Percentiles rank a stretch among this genome's conserved stretches.
Evolutionary conservation across 2,888 invertebrate species (phyloP).

Genomic region (Stenichneumon culpator): DNA sequence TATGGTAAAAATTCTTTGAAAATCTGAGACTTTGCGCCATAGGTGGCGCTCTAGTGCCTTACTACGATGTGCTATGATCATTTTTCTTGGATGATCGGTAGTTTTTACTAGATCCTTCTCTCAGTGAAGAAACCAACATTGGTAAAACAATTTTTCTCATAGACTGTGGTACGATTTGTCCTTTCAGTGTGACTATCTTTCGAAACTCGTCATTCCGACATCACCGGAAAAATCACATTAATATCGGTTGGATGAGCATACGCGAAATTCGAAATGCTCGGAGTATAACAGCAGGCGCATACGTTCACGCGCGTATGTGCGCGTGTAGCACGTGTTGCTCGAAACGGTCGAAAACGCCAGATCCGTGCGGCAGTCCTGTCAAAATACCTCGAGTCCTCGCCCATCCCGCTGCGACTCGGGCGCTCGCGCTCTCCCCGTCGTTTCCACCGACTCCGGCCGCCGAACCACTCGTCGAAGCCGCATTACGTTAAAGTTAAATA

Average conservation of each 20-base stretch:
- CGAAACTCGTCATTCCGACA: slow-evolving; percentile 71
- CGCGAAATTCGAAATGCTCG: slow-evolving; percentile 71
- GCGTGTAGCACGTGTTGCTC: slow-evolving; percentile 75
- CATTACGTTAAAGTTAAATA: slow-evolving; percentile 81
- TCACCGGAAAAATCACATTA: slow-evolving; percentile 75
- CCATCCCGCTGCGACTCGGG: slow-evolving; percentile 33
- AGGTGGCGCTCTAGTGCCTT: too few species aligned
- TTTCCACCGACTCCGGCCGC: slow-evolving; percentile 3
- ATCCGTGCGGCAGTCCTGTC: slow-evolving; percentile 65
- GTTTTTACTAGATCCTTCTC: too few species aligned
- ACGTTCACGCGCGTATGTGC: slow-evolving; percentile 47
- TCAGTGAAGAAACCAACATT: too few species aligned
- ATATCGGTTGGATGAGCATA: slow-evolving; percentile 16
- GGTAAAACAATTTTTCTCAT: too few species aligned
- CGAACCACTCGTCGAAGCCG: slow-evolving; percentile 71
- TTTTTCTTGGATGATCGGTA: too few species aligned
- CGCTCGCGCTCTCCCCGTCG: slow-evolving; percentile 8
- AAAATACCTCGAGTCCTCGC: slow-evolving; percentile 74
- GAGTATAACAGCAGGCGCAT: slow-evolving; percentile 34
- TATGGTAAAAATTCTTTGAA: too few species aligned
- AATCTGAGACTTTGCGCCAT: too few species aligned
- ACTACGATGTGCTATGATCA: too few species aligned
- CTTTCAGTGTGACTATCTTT: background rate
- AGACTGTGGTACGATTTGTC: background rate
- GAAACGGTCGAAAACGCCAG: slow-evolving; percentile 75